Evolutionary conservation across 2,113 vertebrate genomes (phyloP), one percentile per base, ranked within the genome.

Genomic region (Sylvilagus bachmani): DNA sequence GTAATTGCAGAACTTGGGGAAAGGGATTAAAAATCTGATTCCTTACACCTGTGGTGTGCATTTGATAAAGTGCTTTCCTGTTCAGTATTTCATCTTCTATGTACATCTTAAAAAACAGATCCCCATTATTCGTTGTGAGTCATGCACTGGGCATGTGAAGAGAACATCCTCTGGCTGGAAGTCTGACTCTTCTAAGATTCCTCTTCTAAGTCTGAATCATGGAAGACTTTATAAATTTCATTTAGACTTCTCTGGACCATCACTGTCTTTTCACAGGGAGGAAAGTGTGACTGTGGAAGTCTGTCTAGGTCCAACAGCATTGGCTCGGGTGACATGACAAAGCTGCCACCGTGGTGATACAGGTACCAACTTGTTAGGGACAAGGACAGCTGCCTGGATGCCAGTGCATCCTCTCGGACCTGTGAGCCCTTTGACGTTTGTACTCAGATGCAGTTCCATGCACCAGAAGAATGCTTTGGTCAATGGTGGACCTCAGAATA

Each of bases 391-490:
- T 53, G 70, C 27, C 13, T 67, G 38, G 9, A 12, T 29, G n/a
- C 22, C 33, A 3, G 0, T 4, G 67, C 11, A 17, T 49, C 27
- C 16, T 11, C 10, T 6, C 11, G 58, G 29, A 5, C n/a, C 55
- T 66, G 27, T 17, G 64, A 27, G 24, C 44, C 22, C 36, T 97
- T 88, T 67, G 44, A 51, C 73, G 75, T 96, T 38, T 51, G 2
- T 49, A 19, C 86, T 21, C 51, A 38, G n/a, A 21, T 75, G 4
- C 16, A 16, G 29, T 25, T 22, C 4, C 11, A 2, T n/a, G 11
- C 25, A 33, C 10, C 22, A 0, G 1, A 16, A 14, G 31, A 10
- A 29, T 16, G 5, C 12, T 82, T 31, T 24, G 31, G 33, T 27
- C 44, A 27, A 17, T 13, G 13, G 3, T 22, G 10, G 8, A 22